Percentiles rank a stretch among this genome's conserved stretches.
Conservation (phyloP, 2,113 vertebrate species). For the Oophaga pumilio region DNA sequence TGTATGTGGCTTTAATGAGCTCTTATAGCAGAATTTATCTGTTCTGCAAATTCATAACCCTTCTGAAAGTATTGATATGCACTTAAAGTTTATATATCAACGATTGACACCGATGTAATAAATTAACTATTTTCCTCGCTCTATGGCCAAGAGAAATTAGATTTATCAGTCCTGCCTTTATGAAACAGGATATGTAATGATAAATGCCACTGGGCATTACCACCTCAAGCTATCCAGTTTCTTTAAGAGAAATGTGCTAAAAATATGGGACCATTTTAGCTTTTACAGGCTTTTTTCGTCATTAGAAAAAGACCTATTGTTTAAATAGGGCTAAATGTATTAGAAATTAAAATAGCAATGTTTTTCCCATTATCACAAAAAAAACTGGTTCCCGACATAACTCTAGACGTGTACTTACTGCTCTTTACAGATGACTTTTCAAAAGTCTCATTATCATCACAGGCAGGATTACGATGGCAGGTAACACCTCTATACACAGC, state of each 20-base stretch:
- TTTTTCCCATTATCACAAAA: too few species aligned
- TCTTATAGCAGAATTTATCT: slow-evolving; percentile 51
- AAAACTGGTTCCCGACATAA: too few species aligned
- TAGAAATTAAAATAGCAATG: too few species aligned
- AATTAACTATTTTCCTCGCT: slow-evolving; percentile 36
- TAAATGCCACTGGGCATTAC: slow-evolving; percentile 4
- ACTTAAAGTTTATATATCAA: slow-evolving; percentile 50
- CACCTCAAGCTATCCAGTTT: neutral
- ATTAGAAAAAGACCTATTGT: too few species aligned
- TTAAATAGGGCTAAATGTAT: too few species aligned
- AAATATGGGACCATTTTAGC: neutral
- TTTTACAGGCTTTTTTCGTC: neutral
- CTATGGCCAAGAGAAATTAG: neutral
- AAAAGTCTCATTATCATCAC: too few species aligned
- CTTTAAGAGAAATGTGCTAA: neutral
- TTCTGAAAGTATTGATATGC: slow-evolving; percentile 56
- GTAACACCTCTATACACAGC: too few species aligned
- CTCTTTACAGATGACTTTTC: too few species aligned
- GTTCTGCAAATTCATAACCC: slow-evolving; percentile 54
- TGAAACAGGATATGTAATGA: neutral
- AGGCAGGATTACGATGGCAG: too few species aligned
- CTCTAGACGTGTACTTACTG: too few species aligned
- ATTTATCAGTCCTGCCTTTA: slow-evolving; percentile 10
- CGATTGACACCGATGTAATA: slow-evolving; percentile 46
- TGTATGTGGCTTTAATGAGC: slow-evolving; percentile 54